These are phyloP conservation scores for Drosophila azteca DNA, from an alignment of 1,140 invertebrate genomes.

Conservation along the genomic window DNA sequence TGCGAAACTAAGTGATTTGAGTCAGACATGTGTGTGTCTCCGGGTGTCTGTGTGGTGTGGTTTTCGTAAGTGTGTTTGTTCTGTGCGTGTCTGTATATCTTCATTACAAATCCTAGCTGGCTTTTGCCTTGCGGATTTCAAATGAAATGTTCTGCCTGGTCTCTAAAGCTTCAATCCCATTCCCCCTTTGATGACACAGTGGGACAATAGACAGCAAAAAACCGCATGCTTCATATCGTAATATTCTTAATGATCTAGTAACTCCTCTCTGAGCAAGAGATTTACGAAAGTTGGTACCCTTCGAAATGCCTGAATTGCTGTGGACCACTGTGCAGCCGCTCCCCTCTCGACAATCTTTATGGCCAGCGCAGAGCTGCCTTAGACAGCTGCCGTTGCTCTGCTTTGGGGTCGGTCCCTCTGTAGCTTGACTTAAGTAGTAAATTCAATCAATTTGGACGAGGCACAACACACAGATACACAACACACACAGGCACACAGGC, in stretches of 20 bases:
- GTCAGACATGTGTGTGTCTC: constrained; percentile 38
- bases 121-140: constrained; percentile 69
- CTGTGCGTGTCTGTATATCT: constrained; percentile 66
- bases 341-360: constrained; percentile 28
- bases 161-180: constrained; percentile 22
- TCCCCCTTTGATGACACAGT: constrained; percentile 26
- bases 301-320: neutral
- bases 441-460: constrained; percentile 60
- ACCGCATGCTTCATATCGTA: neutral
- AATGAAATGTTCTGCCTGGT: constrained; percentile 54
- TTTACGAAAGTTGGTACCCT: too few species aligned
- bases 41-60: too few species aligned
- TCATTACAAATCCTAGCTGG: constrained; percentile 74
- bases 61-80: constrained; percentile 22
- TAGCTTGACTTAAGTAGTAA: constrained; percentile 62
- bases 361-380: constrained; percentile 38
- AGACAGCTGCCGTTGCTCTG: constrained; percentile 28
- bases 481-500: too few species aligned
- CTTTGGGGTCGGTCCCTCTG: constrained; percentile 27
- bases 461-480: constrained; percentile 19
- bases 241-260: too few species aligned
- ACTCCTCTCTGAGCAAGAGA: too few species aligned
- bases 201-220: neutral
- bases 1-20: constrained; percentile 80
- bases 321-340: constrained; percentile 3